These are phyloP conservation scores for Notoglanidium macrostoma DNA, from an alignment of 2,797 vertebrate species.

Conservation along the genomic window DNA sequence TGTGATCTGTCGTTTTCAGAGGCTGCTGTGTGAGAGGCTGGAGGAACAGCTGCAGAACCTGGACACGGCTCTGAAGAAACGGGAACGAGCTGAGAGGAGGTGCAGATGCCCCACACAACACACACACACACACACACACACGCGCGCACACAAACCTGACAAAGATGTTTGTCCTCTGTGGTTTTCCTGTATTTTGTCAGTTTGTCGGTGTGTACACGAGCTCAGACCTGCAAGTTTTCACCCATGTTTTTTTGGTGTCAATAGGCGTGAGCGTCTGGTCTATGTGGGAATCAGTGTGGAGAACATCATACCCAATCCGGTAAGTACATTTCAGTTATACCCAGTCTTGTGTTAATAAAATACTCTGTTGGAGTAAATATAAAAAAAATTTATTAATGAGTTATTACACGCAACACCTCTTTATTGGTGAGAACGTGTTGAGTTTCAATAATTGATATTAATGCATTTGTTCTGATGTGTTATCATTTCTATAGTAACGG, in stretches of 20 bases:
- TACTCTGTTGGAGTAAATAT: neutral
- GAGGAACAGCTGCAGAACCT: slow-evolving; percentile 93
- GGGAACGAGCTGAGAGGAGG: slow-evolving; percentile 93
- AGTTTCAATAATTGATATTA: neutral
- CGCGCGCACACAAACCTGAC: neutral
- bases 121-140: neutral
- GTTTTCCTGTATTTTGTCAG: neutral
- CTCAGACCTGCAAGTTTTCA: neutral
- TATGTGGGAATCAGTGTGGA: slow-evolving; percentile 98
- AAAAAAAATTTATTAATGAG: neutral
- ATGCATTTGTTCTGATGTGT: neutral
- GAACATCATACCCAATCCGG: slow-evolving; percentile 94
- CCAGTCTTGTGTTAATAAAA: neutral
- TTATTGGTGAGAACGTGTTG: neutral
- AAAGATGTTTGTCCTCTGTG: neutral
- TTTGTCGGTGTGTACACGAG: neutral
- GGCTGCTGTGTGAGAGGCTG: slow-evolving; percentile 93
- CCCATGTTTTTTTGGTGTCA: slow-evolving; percentile 24
- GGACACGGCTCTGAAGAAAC: slow-evolving; percentile 95
- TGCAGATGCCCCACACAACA: slow-evolving; percentile 27
- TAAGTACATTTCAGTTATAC: slow-evolving; percentile 63
- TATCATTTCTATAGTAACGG: neutral
- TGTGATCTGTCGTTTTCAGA: slow-evolving; percentile 70
- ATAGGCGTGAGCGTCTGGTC: slow-evolving; percentile 89
- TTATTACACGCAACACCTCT: neutral